Evolutionary conservation across 1,140 invertebrate species (phyloP).

Genomic region (Colletes latitarsis): DNA sequence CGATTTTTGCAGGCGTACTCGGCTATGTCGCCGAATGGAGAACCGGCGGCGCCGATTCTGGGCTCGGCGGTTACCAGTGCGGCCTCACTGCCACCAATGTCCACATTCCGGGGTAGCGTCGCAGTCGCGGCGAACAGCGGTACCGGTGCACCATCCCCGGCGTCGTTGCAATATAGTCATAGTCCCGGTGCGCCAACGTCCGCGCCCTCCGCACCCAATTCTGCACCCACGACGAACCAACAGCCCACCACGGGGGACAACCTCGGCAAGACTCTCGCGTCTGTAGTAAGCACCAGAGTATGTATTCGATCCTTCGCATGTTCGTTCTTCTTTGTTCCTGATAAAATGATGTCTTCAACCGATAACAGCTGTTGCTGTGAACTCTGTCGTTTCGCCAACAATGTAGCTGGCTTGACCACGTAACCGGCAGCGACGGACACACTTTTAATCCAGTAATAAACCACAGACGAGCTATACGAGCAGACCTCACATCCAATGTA

Average conservation of each 20-base stretch:
- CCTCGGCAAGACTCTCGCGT: constrained; percentile 90
- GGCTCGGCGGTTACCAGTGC: constrained; percentile 83
- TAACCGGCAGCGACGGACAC: too few relatives aligned
- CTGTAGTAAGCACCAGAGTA: constrained; percentile 83
- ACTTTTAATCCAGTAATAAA: too few relatives aligned
- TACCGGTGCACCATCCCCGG: constrained; percentile 83
- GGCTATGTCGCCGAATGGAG: constrained; percentile 82
- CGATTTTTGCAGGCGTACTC: constrained; percentile 82
- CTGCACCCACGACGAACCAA: constrained; percentile 81
- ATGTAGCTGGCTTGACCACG: too few relatives aligned
- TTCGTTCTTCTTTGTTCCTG: too few relatives aligned
- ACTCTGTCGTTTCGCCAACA: too few relatives aligned
- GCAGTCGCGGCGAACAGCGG: constrained; percentile 78
- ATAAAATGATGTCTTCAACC: too few relatives aligned
- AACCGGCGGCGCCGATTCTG: constrained; percentile 78
- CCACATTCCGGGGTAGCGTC: constrained; percentile 89
- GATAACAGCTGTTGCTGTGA: too few relatives aligned
- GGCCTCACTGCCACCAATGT: constrained; percentile 94
- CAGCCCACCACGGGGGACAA: constrained; percentile 85
- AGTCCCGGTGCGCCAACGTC: constrained; percentile 80
- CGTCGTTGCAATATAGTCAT: constrained; percentile 81
- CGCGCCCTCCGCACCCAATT: constrained; percentile 77
- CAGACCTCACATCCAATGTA: too few relatives aligned
- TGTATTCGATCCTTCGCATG: constrained; percentile 24
- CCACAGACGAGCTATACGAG: too few relatives aligned